Evolutionary conservation across 2,113 vertebrate species (phyloP), one percentile per base, ranked within the genome.

Genomic region (Cygnus buccinator): DNA sequence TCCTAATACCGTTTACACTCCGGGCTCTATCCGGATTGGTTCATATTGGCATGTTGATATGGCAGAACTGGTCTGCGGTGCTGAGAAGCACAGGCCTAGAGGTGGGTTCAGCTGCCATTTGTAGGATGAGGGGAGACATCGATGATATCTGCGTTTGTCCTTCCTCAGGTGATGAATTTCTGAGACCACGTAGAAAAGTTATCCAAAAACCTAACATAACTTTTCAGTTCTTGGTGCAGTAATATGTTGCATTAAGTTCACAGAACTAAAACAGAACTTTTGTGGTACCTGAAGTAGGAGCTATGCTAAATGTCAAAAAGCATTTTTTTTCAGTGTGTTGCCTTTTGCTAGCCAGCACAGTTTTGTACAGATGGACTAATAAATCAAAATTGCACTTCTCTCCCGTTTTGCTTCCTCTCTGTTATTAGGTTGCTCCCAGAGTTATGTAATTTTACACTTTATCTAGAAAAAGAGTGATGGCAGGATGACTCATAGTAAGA

Each of bases 21-120:
- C 23, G 15, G 35, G 25, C 11, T 39, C 10, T 35, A 28, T 5
- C 16, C 10, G 10, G 21, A 48, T 21, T 21, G 20, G 21, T 22
- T 5, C 46, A 11, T 11, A 11, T 7, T 10, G 28, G 14, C 2
- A 5, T 5, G 6, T 3, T 2, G 1, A 0, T 46, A 14, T 5
- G 26, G 20, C 1, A 13, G 14, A 6, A 1, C 33, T 3, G 11
- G 6, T 37, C 5, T 4, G 29, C 4, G 25, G 58, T 3, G 20
- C 61, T 1, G 41, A 50, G 65, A 7, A 10, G 35, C 0, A 5
- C 1, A 3, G 13, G 1, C 3, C 1, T 2, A 1, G 3, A 4
- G 14, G 17, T 3, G 2, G 14, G 4, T 2, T 7, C 3, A 18
- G 7, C 6, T 5, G 52, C 78, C 62, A 15, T 93, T 68, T 67